Evolutionary conservation across 2,797 vertebrate species (phyloP).

Genomic region (Galago senegalensis): DNA sequence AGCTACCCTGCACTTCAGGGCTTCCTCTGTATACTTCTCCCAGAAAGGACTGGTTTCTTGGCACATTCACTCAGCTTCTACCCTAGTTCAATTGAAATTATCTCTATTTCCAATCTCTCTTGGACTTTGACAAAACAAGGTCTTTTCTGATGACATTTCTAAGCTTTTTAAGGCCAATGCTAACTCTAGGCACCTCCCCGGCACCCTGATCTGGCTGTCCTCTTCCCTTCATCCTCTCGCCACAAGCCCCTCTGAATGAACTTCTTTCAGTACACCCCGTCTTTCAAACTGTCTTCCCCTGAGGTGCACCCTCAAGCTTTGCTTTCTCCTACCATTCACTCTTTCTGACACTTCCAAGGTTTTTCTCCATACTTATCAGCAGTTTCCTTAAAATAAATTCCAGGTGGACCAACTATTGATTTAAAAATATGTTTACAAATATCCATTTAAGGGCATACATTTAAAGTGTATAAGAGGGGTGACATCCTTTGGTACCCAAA

Average conservation of each 20-base stretch:
- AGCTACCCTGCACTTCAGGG: neutral
- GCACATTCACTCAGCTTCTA: neutral
- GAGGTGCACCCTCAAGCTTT: neutral
- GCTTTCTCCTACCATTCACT: neutral
- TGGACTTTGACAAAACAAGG: neutral
- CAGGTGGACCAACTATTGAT: neutral
- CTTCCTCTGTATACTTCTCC: no score
- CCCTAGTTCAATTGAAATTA: neutral
- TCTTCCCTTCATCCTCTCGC: neutral
- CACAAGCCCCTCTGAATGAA: neutral
- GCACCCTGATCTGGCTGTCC: accelerated
- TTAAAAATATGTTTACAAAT: neutral
- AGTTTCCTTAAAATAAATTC: neutral
- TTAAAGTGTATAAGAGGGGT: neutral
- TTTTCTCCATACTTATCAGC: neutral
- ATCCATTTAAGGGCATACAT: neutral
- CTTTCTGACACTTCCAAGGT: neutral
- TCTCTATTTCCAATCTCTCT: neutral
- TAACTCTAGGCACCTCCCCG: neutral
- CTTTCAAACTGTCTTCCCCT: neutral
- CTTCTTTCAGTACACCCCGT: neutral
- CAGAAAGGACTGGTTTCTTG: neutral
- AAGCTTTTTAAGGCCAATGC: neutral
- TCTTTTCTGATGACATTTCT: neutral
- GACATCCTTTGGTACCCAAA: neutral